phyloP scores from a whole-genome alignment of 2,113 vertebrate species.

The Baryphthengus martii region DNA sequence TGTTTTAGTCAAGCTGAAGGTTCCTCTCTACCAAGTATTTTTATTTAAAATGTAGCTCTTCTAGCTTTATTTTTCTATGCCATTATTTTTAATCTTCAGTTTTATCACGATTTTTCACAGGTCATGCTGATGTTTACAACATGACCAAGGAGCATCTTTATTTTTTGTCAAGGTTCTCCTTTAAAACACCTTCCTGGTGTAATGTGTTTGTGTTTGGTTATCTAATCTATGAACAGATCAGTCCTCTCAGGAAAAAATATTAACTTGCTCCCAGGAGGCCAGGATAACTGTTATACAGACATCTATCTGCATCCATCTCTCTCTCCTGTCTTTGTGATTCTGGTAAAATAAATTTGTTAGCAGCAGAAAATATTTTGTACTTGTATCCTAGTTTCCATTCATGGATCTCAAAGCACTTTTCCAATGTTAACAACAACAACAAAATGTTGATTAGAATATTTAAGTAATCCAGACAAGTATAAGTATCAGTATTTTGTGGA shows the following conservation, averaged over 20 bases:
- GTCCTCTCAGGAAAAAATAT: slow-evolving; percentile 27
- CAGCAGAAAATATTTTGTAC: neutral
- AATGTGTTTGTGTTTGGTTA: slow-evolving; percentile 36
- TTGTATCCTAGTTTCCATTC: neutral
- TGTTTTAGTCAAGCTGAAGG: neutral
- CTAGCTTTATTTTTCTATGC: neutral
- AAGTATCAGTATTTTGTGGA: neutral
- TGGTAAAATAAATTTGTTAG: neutral
- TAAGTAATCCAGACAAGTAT: neutral
- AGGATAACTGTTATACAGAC: neutral
- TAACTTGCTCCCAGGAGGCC: slow-evolving; percentile 32
- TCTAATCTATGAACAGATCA: slow-evolving; percentile 60
- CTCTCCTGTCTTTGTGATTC: neutral
- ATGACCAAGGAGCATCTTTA: neutral
- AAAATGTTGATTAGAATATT: neutral
- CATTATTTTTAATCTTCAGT: slow-evolving; percentile 18
- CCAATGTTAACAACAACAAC: neutral
- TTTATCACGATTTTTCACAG: slow-evolving; percentile 23
- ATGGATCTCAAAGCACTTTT: neutral
- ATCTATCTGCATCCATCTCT: slow-evolving; percentile 10
- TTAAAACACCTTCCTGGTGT: slow-evolving; percentile 36
- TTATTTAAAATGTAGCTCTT: neutral
- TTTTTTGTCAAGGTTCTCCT: slow-evolving; percentile 48
- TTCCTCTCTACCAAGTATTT: neutral
- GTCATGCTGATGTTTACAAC: neutral